phyloP scores from a whole-genome alignment of 2,113 vertebrate genomes.

The Apus apus region DNA sequence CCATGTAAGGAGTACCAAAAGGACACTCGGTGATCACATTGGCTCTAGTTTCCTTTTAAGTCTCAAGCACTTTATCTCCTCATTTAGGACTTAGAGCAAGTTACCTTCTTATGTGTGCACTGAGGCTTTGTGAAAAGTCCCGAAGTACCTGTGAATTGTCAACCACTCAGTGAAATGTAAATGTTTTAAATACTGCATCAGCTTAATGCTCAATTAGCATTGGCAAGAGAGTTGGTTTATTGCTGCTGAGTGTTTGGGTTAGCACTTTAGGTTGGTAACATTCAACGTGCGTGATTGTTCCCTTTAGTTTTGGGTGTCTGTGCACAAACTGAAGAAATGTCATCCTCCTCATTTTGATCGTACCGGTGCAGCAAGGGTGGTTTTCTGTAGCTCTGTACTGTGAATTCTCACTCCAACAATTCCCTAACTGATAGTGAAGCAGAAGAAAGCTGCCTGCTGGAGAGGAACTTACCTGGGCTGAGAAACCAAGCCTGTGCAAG shows the following conservation, averaged over 20 bases:
- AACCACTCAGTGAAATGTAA: neutral
- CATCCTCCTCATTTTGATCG: neutral
- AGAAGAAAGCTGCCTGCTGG: neutral
- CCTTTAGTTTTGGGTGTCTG: neutral
- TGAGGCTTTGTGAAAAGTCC: neutral
- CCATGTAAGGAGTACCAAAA: neutral
- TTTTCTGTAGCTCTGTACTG: neutral
- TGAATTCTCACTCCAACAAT: neutral
- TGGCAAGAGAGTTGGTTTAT: neutral
- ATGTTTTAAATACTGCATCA: neutral
- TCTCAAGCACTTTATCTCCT: neutral
- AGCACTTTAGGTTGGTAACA: neutral
- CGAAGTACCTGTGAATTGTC: neutral
- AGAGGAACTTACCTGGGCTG: neutral
- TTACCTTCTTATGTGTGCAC: neutral
- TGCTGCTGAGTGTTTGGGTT: neutral
- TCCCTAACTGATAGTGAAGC: neutral
- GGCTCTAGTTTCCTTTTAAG: neutral
- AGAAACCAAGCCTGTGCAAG: rapidly evolving
- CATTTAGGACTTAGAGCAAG: neutral
- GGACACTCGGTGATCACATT: neutral
- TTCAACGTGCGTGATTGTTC: neutral
- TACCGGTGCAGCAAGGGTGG: neutral
- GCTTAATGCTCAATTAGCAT: neutral
- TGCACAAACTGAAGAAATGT: neutral